Conservation (phyloP, 1,140 invertebrate species). For the roundworm (Caenorhabditis elegans) region DNA sequence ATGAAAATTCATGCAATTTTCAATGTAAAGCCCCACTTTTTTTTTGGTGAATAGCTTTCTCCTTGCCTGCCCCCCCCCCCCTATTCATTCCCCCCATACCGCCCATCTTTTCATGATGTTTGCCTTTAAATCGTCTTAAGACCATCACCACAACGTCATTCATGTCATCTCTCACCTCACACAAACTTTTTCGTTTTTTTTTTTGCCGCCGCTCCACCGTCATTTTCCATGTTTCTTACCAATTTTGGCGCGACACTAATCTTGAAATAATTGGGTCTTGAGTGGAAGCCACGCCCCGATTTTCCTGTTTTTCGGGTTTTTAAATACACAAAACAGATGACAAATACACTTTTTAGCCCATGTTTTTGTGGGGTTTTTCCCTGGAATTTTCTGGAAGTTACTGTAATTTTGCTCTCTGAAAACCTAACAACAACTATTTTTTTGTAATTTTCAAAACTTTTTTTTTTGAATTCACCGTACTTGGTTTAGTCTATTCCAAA, state of each 20-base stretch:
- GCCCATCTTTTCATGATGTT: constrained; percentile 14
- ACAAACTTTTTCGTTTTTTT: neutral
- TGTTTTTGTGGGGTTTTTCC: neutral
- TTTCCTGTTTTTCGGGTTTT: neutral
- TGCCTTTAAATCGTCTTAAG: constrained; percentile 27
- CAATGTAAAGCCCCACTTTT: no score
- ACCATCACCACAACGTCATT: neutral
- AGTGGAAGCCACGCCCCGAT: neutral
- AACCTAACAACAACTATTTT: no score
- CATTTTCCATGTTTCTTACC: neutral
- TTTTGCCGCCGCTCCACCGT: neutral
- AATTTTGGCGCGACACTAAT: neutral
- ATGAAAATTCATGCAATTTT: no score
- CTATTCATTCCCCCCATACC: neutral
- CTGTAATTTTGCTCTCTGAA: no score
- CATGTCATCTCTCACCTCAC: neutral
- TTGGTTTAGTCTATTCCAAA: no score
- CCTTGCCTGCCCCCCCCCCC: no score
- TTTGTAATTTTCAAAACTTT: neutral
- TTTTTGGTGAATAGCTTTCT: no score
- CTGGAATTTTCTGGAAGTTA: neutral
- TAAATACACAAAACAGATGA: neutral
- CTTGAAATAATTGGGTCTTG: neutral
- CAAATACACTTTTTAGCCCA: neutral
- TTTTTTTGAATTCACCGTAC: neutral